A percentile compares a stretch with the other conserved stretches of the same genome.
phyloP scores from a whole-genome alignment of 2,113 vertebrate genomes.

The Synodontis membranacea region DNA sequence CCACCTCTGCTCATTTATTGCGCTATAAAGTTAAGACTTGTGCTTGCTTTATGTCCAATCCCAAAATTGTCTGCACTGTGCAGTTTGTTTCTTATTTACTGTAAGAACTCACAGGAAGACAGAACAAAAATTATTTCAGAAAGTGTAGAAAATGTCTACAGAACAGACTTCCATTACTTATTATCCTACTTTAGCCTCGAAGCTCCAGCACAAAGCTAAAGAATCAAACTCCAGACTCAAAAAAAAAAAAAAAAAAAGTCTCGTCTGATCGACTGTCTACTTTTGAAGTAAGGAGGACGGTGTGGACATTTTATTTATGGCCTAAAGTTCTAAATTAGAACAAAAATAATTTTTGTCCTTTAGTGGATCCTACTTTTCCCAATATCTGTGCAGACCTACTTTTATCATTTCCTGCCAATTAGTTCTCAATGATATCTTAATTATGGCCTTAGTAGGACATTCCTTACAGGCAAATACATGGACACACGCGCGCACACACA shows the following conservation, averaged over 20 bases:
- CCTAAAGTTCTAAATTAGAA: conserved; percentile 19
- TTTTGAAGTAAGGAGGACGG: background rate
- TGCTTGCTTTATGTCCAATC: background rate
- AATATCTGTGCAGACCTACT: conserved; percentile 49
- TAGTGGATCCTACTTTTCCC: conserved; percentile 17
- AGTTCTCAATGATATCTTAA: conserved; percentile 44
- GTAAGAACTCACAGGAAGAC: background rate
- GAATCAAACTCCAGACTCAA: background rate
- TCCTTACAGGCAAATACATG: conserved; percentile 48
- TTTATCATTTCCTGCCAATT: conserved; percentile 47
- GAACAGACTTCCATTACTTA: background rate
- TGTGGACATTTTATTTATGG: background rate
- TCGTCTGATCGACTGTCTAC: background rate
- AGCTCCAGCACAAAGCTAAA: background rate
- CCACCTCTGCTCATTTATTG: background rate
- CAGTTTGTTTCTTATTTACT: background rate
- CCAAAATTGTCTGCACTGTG: background rate
- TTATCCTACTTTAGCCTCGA: background rate
- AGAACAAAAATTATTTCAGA: background rate
- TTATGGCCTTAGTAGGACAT: conserved; percentile 56
- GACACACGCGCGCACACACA: conserved; percentile 14
- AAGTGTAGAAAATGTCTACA: background rate
- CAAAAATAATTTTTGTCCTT: conserved; percentile 19
- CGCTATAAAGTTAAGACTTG: background rate
- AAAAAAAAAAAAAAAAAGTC: background rate